These are phyloP conservation scores for Mobula birostris DNA, from an alignment of 2,113 vertebrate species.

Conservation along the genomic window DNA sequence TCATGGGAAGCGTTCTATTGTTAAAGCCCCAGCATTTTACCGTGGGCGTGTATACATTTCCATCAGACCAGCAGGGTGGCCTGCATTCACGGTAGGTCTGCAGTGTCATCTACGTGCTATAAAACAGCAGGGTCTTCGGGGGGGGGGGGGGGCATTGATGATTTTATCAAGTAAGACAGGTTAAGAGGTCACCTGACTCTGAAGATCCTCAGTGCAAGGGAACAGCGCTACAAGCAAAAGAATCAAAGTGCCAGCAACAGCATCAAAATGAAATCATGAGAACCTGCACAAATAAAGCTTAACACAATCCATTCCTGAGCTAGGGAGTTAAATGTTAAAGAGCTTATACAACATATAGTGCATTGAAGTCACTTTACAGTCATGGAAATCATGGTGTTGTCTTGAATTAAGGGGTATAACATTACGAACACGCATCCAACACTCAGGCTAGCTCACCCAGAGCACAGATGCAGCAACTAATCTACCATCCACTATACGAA, in stretches of 20 bases:
- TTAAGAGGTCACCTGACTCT: not conserved
- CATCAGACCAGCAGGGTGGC: not conserved
- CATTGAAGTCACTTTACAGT: not conserved
- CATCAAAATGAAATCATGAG: no score
- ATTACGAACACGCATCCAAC: not conserved
- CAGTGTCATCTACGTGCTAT: not conserved
- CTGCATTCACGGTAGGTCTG: not conserved
- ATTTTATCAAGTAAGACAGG: not conserved
- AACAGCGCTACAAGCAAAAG: constrained; percentile 23
- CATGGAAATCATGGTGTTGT: not conserved
- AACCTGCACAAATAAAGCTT: not conserved
- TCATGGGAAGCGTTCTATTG: not conserved
- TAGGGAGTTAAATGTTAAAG: not conserved
- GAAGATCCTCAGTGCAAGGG: not conserved
- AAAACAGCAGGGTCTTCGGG: not conserved
- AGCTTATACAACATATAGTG: not conserved
- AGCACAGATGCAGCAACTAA: no score
- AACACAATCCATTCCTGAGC: no score
- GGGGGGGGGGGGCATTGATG: not conserved
- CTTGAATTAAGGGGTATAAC: not conserved
- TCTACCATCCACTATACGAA: not conserved
- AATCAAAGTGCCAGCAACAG: no score
- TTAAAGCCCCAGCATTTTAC: constrained; percentile 21
- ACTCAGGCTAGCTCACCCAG: not conserved
- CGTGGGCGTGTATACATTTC: not conserved